These are phyloP conservation scores for Pissodes strobi DNA, from an alignment of 1,140 invertebrate species.

Conservation along the genomic window DNA sequence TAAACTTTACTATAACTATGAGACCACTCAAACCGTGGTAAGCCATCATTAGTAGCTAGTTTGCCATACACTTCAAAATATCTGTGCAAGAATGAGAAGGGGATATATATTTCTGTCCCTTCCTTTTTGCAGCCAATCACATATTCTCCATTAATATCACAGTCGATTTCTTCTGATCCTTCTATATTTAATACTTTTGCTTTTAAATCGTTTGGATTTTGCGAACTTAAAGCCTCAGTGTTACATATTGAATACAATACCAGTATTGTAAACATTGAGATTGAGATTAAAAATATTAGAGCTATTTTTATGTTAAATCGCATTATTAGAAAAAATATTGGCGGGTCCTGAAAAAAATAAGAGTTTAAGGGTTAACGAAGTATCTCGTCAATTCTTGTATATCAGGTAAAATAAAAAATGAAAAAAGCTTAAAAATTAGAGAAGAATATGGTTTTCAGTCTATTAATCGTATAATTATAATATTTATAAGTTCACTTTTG, in stretches of 20 bases:
- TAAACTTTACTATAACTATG: conserved; percentile 94
- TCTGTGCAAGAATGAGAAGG: conserved; percentile 85
- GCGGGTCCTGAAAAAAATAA: conserved; percentile 48
- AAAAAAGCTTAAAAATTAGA: no score
- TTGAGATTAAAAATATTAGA: conserved; percentile 57
- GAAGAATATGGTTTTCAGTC: no score
- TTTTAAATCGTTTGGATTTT: conserved; percentile 48
- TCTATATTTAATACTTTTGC: conserved; percentile 48
- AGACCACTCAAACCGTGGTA: conserved; percentile 87
- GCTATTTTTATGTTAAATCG: conserved; percentile 63
- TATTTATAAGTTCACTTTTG: no score
- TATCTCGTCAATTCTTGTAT: no score
- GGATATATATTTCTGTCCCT: conserved; percentile 86
- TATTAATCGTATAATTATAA: no score
- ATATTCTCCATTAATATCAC: conserved; percentile 88
- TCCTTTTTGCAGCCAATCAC: conserved; percentile 82
- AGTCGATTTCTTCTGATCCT: conserved; percentile 79
- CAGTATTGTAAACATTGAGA: conserved; percentile 59
- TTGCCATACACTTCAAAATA: conserved; percentile 94
- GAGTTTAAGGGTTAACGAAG: no score
- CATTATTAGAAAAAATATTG: conserved; percentile 61
- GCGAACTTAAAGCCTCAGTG: conserved; percentile 46
- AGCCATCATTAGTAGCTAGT: conserved; percentile 68
- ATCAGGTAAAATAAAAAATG: no score
- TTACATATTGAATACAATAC: conserved; percentile 63